phyloP scores from a whole-genome alignment of 2,888 invertebrate species.

The Parnassius glacialis region DNA sequence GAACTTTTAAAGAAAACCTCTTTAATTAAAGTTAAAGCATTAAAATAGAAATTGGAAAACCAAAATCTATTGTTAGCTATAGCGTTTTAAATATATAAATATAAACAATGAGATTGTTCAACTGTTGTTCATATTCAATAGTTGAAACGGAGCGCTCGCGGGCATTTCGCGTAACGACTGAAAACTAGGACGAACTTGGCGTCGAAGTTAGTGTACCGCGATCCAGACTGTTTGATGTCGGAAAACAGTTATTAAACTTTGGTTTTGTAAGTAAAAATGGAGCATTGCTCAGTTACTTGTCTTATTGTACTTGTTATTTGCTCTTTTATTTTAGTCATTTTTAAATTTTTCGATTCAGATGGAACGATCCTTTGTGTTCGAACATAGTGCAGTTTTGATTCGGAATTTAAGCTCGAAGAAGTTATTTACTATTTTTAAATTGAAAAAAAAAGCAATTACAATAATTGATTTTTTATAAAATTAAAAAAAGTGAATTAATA shows the following conservation, averaged over 20 bases:
- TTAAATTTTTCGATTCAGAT: neutral
- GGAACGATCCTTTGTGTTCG: conserved; percentile 7
- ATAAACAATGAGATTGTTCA: conserved; percentile 39
- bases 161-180: conserved; percentile 33
- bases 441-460: too few relatives aligned
- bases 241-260: conserved; percentile 32
- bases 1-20: conserved; percentile 3
- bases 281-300: conserved; percentile 11
- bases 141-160: conserved; percentile 30
- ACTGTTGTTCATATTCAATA: conserved; percentile 33
- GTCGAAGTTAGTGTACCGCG: conserved; percentile 24
- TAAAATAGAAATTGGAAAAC: conserved; percentile 13
- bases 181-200: conserved; percentile 34
- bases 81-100: conserved; percentile 25
- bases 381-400: neutral
- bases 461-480: too few relatives aligned
- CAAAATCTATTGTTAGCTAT: conserved; percentile 26
- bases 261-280: conserved; percentile 26
- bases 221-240: conserved; percentile 30
- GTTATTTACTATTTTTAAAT: too few relatives aligned
- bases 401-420: neutral
- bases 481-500: too few relatives aligned
- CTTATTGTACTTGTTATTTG: conserved; percentile 17
- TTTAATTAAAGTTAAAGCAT: conserved; percentile 1
- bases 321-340: conserved; percentile 13